phyloP scores from a whole-genome alignment of 2,888 invertebrate species.

The Diplolepis rosae region DNA sequence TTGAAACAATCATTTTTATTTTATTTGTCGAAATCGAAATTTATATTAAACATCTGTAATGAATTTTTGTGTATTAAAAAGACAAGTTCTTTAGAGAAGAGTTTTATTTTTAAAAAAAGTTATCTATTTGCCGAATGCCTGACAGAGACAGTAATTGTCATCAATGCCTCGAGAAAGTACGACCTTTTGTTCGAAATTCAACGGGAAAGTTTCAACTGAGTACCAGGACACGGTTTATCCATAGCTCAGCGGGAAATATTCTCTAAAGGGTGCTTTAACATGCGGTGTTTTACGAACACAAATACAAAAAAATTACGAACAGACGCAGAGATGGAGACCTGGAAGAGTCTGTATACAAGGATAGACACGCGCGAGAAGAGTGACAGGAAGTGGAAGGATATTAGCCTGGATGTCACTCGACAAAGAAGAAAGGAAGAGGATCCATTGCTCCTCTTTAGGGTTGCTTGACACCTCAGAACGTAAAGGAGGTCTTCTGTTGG shows the following conservation, averaged over 20 bases:
- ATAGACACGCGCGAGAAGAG: slow-evolving; percentile 55
- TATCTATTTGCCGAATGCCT: too few species aligned
- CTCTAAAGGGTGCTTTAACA: slow-evolving; percentile 32
- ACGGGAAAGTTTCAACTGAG: not conserved
- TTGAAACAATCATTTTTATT: too few species aligned
- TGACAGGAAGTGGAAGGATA: slow-evolving; percentile 67
- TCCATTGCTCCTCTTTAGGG: slow-evolving; percentile 36
- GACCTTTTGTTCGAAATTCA: not conserved
- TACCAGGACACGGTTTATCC: slow-evolving; percentile 51
- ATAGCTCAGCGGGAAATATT: slow-evolving; percentile 39
- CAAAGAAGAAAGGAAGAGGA: slow-evolving; percentile 54
- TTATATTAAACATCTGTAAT: too few species aligned
- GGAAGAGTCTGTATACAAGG: slow-evolving; percentile 40
- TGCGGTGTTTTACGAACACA: slow-evolving; percentile 28
- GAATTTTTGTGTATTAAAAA: too few species aligned
- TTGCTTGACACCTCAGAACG: slow-evolving; percentile 19
- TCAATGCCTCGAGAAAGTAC: not conserved
- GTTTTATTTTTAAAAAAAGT: too few species aligned
- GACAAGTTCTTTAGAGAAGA: too few species aligned
- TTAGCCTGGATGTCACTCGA: slow-evolving; percentile 65
- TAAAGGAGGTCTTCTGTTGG: slow-evolving; percentile 28
- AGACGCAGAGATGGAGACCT: slow-evolving; percentile 33
- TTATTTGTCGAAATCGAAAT: too few species aligned
- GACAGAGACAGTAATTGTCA: too few species aligned
- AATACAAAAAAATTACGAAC: slow-evolving; percentile 27